Conservation (phyloP, 2,797 vertebrate species). For the Pachyuromys duprasi region DNA sequence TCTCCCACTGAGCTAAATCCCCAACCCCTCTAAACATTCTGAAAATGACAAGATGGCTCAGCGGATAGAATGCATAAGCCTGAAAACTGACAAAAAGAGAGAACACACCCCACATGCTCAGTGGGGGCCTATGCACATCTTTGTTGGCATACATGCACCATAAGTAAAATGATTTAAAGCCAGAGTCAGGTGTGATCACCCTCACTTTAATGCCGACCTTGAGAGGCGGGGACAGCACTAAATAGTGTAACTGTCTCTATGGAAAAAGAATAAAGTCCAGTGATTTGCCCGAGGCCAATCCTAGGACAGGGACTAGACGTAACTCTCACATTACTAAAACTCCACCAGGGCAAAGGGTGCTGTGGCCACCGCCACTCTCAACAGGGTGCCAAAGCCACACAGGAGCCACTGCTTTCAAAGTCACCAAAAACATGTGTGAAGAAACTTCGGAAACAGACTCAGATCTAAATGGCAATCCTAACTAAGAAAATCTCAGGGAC, state of each 20-base stretch:
- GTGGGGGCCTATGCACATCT: neutral
- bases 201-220: neutral
- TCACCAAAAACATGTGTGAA: neutral
- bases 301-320: neutral
- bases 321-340: neutral
- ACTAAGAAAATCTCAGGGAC: neutral
- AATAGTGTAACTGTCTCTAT: neutral
- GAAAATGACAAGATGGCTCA: neutral
- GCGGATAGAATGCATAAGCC: too few species aligned
- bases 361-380: neutral
- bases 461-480: neutral
- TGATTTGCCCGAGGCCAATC: neutral
- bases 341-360: neutral
- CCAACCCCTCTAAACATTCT: neutral
- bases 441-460: neutral
- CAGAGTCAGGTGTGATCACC: neutral
- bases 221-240: neutral
- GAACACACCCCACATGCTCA: neutral
- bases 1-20: too few species aligned
- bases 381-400: neutral
- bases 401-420: neutral
- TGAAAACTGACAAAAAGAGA: neutral
- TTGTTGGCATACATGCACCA: too few species aligned
- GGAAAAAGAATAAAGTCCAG: neutral
- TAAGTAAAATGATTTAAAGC: neutral